These are phyloP conservation scores for Eriocheir sinensis DNA, from an alignment of 1,140 invertebrate genomes.

Conservation along the genomic window DNA sequence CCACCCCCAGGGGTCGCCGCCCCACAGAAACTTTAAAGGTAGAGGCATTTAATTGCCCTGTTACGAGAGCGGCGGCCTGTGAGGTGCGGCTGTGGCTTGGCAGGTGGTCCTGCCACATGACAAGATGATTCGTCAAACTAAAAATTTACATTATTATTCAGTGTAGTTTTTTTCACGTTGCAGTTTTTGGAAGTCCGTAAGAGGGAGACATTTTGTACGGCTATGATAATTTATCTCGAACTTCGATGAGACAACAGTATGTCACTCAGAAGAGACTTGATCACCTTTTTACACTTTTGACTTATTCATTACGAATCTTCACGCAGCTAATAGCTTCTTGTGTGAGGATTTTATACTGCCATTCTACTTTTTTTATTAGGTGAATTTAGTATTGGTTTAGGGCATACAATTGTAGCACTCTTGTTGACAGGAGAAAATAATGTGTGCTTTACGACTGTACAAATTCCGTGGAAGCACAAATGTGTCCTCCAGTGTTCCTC, in stretches of 20 bases:
- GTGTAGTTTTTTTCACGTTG: not conserved
- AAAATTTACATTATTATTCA: not conserved
- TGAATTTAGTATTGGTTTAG: conserved; percentile 45
- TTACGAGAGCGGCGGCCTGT: not conserved
- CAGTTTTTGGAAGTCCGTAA: not conserved
- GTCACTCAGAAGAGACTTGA: not conserved
- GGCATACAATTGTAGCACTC: conserved; percentile 71
- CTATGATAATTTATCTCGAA: not conserved
- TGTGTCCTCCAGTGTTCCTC: conserved; percentile 66
- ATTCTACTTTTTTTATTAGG: conserved; percentile 66
- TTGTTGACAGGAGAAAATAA: conserved; percentile 71
- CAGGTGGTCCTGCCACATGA: too few species aligned
- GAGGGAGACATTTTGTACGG: not conserved
- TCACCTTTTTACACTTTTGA: not conserved
- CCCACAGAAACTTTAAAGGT: too few species aligned
- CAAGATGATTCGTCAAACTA: not conserved
- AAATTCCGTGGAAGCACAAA: conserved; percentile 76
- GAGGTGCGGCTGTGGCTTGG: not conserved
- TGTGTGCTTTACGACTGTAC: conserved; percentile 74
- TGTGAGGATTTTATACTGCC: conserved; percentile 65
- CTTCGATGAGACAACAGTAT: not conserved
- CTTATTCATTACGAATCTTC: not conserved
- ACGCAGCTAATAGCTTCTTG: conserved; percentile 50
- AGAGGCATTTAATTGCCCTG: too few species aligned
- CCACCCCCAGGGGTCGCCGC: too few species aligned